Evolutionary conservation across 2,888 invertebrate species (phyloP).

Genomic region (Gandaritis pyraliata): DNA sequence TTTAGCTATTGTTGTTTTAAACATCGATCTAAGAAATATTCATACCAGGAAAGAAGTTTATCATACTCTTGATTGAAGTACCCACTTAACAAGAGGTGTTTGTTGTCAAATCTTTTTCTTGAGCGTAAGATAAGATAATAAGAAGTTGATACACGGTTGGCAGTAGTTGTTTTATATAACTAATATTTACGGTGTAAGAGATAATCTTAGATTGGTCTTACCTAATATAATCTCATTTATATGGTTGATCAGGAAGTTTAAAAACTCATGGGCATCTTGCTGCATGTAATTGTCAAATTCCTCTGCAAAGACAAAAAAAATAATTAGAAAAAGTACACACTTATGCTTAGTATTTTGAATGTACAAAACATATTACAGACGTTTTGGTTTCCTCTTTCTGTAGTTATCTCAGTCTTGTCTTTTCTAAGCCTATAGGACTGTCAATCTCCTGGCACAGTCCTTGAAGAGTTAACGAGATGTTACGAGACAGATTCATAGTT

Average conservation of each 20-base stretch:
- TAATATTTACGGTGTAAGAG: not conserved
- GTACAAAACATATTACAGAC: no score
- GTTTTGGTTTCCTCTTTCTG: no score
- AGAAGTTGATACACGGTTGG: not conserved
- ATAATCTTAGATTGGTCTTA: slow-evolving; percentile 65
- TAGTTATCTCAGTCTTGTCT: no score
- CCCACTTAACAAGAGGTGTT: slow-evolving; percentile 3
- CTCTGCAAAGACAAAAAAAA: slow-evolving; percentile 84
- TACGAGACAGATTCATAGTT: no score
- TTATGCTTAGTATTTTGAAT: not conserved
- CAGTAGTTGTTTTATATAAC: not conserved
- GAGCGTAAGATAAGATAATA: not conserved
- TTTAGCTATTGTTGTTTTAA: no score
- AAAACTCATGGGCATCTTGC: slow-evolving; percentile 99
- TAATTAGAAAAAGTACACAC: not conserved
- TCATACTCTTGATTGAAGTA: slow-evolving; percentile 2
- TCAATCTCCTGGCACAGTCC: no score
- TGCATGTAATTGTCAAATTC: slow-evolving; percentile 99
- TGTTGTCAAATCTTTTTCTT: slow-evolving; percentile 10
- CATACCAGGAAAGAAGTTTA: not conserved
- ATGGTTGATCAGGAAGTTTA: slow-evolving; percentile 99
- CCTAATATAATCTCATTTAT: slow-evolving; percentile 99
- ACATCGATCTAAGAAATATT: no score
- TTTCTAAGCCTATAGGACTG: no score
- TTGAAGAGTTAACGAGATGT: no score